Conservation (phyloP, 2,797 vertebrate species). For the Epinephelus malabaricus region DNA sequence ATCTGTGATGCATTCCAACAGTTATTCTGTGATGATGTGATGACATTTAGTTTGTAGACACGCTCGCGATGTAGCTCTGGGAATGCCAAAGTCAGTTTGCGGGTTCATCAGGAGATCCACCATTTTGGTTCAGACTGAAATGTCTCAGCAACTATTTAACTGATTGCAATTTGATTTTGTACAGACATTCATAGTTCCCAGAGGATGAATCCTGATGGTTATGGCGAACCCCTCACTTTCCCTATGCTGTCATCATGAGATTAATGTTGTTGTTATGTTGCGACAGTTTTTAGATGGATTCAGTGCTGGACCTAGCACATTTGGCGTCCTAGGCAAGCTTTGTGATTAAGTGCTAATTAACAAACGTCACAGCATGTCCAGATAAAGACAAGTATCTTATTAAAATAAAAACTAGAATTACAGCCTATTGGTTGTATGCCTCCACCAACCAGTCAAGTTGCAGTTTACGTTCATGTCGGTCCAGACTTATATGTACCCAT, state of each 20-base stretch:
- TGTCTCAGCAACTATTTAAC: conserved; percentile 23
- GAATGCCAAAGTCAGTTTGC: background rate
- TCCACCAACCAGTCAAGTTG: no score
- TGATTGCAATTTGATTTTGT: background rate
- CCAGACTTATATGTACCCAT: no score
- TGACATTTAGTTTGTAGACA: conserved; percentile 31
- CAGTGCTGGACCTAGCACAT: no score
- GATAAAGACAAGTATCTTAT: no score
- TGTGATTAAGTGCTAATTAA: no score
- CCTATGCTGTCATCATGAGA: background rate
- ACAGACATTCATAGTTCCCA: conserved; percentile 14
- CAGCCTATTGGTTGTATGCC: no score
- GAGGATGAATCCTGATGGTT: conserved; percentile 1
- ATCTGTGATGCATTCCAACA: conserved; percentile 38
- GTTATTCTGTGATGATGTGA: conserved; percentile 44
- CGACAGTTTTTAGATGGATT: background rate
- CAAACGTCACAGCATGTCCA: no score
- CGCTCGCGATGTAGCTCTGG: conserved; percentile 5
- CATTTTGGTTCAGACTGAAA: conserved; percentile 4
- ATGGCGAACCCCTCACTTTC: background rate
- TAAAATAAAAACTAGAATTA: no score
- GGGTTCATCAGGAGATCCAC: background rate
- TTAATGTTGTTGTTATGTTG: background rate
- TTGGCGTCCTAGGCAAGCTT: no score
- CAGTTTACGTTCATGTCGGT: no score